These are phyloP conservation scores for Xestia sexstrigata DNA, from an alignment of 2,888 invertebrate species.

Conservation along the genomic window DNA sequence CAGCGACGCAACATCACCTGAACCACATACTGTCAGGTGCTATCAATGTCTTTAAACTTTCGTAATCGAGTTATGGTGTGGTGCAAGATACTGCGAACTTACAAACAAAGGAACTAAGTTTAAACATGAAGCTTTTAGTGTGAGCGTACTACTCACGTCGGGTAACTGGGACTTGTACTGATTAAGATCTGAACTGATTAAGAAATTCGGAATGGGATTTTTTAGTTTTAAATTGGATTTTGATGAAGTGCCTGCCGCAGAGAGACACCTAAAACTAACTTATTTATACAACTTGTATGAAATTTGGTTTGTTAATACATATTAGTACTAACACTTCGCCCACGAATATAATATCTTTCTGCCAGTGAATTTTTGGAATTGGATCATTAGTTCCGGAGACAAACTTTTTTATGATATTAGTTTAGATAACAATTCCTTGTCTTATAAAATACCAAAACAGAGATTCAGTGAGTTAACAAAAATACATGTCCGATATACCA, in stretches of 20 bases:
- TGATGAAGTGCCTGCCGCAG: not conserved
- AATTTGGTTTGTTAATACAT: not conserved
- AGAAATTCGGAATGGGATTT: not conserved
- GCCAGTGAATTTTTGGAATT: no score
- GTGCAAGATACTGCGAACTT: conserved; percentile 46
- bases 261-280: not conserved
- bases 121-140: conserved; percentile 29
- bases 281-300: not conserved
- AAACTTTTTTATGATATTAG: no score
- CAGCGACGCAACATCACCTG: conserved; percentile 48
- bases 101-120: conserved; percentile 47
- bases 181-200: conserved; percentile 14
- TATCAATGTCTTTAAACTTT: conserved; percentile 71
- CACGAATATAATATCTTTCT: no score
- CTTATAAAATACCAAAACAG: not conserved
- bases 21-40: conserved; percentile 54
- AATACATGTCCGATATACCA: not conserved
- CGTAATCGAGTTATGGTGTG: conserved; percentile 65
- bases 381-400: no score
- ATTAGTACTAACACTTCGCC: no score
- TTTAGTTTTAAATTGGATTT: not conserved
- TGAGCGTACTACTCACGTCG: conserved; percentile 12
- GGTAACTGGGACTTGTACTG: not conserved
- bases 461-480: not conserved
- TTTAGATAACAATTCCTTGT: not conserved